Conservation (phyloP, 2,888 invertebrate genomes). For the Lepeophtheirus nordmannii region DNA sequence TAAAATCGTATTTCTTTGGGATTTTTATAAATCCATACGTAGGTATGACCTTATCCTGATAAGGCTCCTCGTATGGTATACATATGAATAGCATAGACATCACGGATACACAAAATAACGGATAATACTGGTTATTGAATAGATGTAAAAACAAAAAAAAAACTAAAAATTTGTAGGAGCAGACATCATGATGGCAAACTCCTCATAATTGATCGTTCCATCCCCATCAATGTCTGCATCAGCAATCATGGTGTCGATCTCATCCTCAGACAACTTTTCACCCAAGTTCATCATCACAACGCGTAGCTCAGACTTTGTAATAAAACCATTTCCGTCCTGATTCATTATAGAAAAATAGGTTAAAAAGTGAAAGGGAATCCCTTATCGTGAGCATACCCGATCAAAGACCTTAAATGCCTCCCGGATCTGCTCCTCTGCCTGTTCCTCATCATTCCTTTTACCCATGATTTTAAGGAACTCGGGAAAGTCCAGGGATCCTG, state of each 20-base stretch:
- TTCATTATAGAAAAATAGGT: too few species aligned
- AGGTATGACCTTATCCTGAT: too few species aligned
- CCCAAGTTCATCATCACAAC: not conserved
- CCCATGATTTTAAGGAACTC: not conserved
- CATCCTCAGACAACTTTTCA: not conserved
- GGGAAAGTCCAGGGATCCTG: not conserved
- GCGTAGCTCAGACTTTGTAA: not conserved
- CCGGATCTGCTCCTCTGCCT: not conserved
- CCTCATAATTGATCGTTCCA: not conserved
- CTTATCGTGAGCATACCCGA: not conserved
- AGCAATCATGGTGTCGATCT: slow-evolving; percentile 1
- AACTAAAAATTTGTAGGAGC: not conserved
- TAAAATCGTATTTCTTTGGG: too few species aligned
- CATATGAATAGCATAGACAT: too few species aligned
- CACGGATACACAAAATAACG: too few species aligned
- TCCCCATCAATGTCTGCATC: slow-evolving; percentile 1
- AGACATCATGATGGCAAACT: not conserved
- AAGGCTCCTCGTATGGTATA: too few species aligned
- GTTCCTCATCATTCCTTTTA: not conserved
- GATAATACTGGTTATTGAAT: too few species aligned
- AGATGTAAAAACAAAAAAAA: too few species aligned
- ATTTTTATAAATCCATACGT: too few species aligned
- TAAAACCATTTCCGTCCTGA: slow-evolving; percentile 1
- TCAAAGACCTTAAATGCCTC: not conserved
- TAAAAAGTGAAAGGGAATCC: too few species aligned